Percentiles rank a stretch among this genome's conserved stretches.
Conservation (phyloP, 2,797 vertebrate genomes). For the Enteromius trimaculatus region DNA sequence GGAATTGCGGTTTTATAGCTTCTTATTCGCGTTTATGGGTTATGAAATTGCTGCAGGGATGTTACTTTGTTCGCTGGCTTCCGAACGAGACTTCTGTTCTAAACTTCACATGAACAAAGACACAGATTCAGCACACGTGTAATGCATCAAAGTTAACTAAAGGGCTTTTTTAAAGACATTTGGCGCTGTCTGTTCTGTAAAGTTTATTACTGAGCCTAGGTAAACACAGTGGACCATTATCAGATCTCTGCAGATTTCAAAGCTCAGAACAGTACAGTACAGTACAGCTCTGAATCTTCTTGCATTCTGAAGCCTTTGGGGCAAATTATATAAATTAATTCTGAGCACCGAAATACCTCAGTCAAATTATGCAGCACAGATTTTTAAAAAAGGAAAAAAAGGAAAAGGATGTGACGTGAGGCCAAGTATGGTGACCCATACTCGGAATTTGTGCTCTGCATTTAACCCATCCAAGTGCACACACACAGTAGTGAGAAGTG, state of each 20-base stretch:
- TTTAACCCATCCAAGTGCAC: too few relatives aligned
- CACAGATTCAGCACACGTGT: not conserved
- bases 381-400: too few relatives aligned
- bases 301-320: not conserved
- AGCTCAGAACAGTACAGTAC: not conserved
- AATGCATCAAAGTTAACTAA: not conserved
- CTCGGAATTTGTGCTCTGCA: too few relatives aligned
- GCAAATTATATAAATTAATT: not conserved
- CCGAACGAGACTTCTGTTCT: conserved; percentile 20
- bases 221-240: not conserved
- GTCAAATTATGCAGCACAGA: not conserved
- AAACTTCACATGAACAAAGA: conserved; percentile 31
- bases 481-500: too few relatives aligned
- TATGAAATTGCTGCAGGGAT: conserved; percentile 36
- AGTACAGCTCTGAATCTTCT: not conserved
- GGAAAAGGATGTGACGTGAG: too few relatives aligned
- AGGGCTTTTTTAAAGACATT: not conserved
- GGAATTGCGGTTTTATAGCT: conserved; percentile 40
- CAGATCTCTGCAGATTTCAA: conserved; percentile 3
- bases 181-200: not conserved
- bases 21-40: conserved; percentile 39
- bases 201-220: conserved; percentile 15
- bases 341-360: not conserved
- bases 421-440: too few relatives aligned
- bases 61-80: conserved; percentile 31